Evolutionary conservation across 2,797 vertebrate species (phyloP), one percentile per base, ranked within the genome.

Genomic region (Cuculus canorus): DNA sequence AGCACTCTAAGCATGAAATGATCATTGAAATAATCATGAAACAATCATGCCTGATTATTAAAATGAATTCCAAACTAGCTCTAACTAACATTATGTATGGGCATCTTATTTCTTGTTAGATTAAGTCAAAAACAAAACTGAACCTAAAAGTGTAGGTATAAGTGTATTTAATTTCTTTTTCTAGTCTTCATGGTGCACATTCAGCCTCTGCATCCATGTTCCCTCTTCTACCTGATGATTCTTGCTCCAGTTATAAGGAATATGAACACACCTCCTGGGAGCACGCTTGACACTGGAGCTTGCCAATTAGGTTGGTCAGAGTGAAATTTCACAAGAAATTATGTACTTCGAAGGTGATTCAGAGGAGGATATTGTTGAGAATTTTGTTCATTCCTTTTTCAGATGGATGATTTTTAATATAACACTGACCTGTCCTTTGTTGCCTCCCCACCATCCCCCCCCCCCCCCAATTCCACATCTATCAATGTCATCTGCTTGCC

Each of bases 311-410:
- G 54, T 73, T 80, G 12, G 37, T 82, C 70, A 96, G 87, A 92
- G 23, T 86, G 91, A 95, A 97, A 92, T 88, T 90, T 95, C 72
- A 83, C 82, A 85, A 83, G 76, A 95, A 81, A 57, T 53, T 92
- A 52, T 32, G 11, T 39, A 24, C 22, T 77, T 75, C n/a, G 45
- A 71, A 75, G 25, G 48, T 57, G 77, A 85, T 85, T 86, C 48
- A 71, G 18, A 56, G 19, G 60, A 71, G 12, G 48, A 7, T 56
- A 8, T 65, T 80, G n/a, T 37, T 2, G 2, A 54, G 47, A 87
- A 65, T 32, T 39, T 4, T 41, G 61, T 84, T 88, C 2, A 5
- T 88, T 82, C 17, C 17, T 72, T 93, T 76, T 82, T 65, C 64
- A 87, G 60, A 30, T 24, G 35, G 25, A 65, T 83, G 45, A 39